These are phyloP conservation scores for Salarias fasciatus DNA, from an alignment of 2,797 vertebrate species.

Conservation along the genomic window DNA sequence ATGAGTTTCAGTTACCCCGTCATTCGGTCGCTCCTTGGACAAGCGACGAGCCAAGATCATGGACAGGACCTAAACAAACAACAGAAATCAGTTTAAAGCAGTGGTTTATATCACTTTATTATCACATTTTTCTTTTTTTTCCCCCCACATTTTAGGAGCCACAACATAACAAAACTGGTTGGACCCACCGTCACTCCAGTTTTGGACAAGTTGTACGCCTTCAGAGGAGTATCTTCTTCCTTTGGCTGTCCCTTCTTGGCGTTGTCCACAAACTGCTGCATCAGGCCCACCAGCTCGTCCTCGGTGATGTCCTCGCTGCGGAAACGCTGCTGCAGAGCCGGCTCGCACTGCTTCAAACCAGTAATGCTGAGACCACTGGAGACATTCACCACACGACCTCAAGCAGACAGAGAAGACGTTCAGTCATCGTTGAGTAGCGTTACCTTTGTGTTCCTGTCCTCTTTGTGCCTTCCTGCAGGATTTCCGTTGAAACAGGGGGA, in stretches of 20 bases:
- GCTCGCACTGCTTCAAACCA: slow-evolving; percentile 81
- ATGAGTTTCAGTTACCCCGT: slow-evolving; percentile 60
- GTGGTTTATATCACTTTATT: too few relatives aligned
- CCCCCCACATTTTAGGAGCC: background rate
- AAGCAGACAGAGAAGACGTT: background rate
- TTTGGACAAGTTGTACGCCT: slow-evolving; percentile 91
- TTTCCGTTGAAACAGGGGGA: too few relatives aligned
- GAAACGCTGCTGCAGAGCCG: slow-evolving; percentile 86
- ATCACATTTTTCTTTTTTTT: background rate
- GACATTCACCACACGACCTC: slow-evolving; percentile 91
- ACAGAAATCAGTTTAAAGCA: too few relatives aligned
- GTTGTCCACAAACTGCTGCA: slow-evolving; percentile 87
- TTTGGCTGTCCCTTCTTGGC: slow-evolving; percentile 79
- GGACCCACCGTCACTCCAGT: slow-evolving; percentile 85
- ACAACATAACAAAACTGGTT: too few relatives aligned
- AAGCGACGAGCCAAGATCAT: slow-evolving; percentile 87
- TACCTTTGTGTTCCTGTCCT: too few relatives aligned
- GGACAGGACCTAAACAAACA: slow-evolving; percentile 76
- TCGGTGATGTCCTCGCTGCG: slow-evolving; percentile 86
- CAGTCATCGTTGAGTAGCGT: too few relatives aligned
- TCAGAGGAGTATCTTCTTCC: slow-evolving; percentile 87
- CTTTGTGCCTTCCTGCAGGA: too few relatives aligned
- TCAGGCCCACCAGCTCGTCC: slow-evolving; percentile 87
- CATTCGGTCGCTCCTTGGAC: slow-evolving; percentile 80
- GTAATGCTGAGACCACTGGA: slow-evolving; percentile 79